Base-by-base conservation (phyloP, 2,797 vertebrate species). In the Potorous gilbertii region DNA sequence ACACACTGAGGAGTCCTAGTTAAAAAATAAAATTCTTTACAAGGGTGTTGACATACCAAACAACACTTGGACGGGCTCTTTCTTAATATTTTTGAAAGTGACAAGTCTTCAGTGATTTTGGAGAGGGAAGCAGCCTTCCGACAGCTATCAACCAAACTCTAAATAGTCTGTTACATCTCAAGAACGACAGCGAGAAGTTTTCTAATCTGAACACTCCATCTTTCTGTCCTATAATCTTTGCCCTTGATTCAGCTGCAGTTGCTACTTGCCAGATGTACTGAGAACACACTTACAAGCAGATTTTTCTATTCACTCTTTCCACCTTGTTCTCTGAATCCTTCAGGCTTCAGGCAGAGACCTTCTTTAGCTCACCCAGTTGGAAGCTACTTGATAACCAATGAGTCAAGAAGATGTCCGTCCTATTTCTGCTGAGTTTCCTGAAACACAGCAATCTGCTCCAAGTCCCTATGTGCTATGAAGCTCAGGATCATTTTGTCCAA, bases 171-270 rank as follows among this genome's bases (percentile, higher is more conserved):
- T 87, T 87, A 3, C 24, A 50, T 50, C 74, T 27, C 16, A 74
- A 62, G 74, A 87, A 87, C 27, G 74, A 55, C 31, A 89, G 18
- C 0, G 29, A 81, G 34, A 46, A 50, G 21, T 59, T 50, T 3
- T 50, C 52, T 46, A 29, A 0, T 13, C 21, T 34, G 9, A 10
- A 12, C 13, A 8, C 6, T 31, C 24, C 12, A 27, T 56, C 28
- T 14, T 0, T 4, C 16, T 31, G 90, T 1, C 1, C 0, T 46
- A 4, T 14, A 55, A 21, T 54, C 56, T 4, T 3, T 24, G 62
- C 55, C 46, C 29, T 57, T 11, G 14, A 54, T 56, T 94, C 9
- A 0, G 55, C 16, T 27, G 2, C 54, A 40, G 3, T 5, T 91
- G 55, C 50, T 90, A 59, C 56, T 93, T 52, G 28, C 59, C 93